These are phyloP conservation scores for Epistrophe grossulariae DNA, from an alignment of 2,888 invertebrate species.

Conservation along the genomic window DNA sequence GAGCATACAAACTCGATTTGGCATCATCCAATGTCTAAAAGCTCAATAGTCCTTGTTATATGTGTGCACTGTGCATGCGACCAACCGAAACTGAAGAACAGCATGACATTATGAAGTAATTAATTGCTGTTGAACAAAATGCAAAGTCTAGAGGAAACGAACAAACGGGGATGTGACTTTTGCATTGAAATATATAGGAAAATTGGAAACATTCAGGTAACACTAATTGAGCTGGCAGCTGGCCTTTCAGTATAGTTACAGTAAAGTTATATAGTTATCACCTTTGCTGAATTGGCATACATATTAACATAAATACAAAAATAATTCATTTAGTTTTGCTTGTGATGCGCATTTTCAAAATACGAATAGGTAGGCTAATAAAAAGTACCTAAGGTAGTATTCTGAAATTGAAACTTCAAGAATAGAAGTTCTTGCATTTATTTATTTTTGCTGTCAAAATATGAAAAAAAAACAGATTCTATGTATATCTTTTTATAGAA, in stretches of 20 bases:
- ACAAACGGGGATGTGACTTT: not conserved
- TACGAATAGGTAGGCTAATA: not conserved
- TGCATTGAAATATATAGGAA: not conserved
- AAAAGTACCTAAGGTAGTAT: too few relatives aligned
- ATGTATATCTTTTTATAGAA: too few relatives aligned
- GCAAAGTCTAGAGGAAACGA: slow-evolving; percentile 15
- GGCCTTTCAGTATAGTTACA: not conserved
- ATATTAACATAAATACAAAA: not conserved
- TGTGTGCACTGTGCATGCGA: not conserved
- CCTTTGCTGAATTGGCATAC: not conserved
- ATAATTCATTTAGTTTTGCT: not conserved
- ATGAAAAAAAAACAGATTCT: too few relatives aligned
- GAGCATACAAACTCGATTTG: slow-evolving; percentile 24
- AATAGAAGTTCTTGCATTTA: too few relatives aligned
- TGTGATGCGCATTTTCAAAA: not conserved
- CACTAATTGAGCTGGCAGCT: slow-evolving; percentile 8
- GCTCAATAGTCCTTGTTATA: slow-evolving; percentile 39
- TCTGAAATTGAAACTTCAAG: too few relatives aligned
- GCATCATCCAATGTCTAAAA: slow-evolving; percentile 46
- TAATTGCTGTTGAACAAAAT: slow-evolving; percentile 57
- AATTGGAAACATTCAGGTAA: not conserved
- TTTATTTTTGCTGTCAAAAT: too few relatives aligned
- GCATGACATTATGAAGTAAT: slow-evolving; percentile 63
- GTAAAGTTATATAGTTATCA: not conserved
- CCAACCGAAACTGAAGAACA: slow-evolving; percentile 18